Percentiles rank a stretch among this genome's conserved stretches.
Conservation (phyloP, 2,888 invertebrate genomes). For the Eristalis pertinax region DNA sequence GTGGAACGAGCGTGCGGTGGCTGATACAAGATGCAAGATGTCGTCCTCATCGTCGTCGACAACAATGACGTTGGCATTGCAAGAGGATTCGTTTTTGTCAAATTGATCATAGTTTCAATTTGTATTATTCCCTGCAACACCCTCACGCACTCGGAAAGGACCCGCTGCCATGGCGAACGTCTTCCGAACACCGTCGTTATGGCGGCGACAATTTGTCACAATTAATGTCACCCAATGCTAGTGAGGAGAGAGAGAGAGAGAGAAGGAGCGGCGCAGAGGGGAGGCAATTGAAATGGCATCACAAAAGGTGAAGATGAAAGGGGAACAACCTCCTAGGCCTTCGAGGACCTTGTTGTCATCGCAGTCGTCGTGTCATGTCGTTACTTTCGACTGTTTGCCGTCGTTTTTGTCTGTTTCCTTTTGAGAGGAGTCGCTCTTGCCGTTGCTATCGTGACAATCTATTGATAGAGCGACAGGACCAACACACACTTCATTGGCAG, state of each 20-base stretch:
- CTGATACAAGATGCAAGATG: not conserved
- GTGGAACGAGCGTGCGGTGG: no score
- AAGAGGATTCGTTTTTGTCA: not conserved
- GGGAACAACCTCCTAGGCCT: not conserved
- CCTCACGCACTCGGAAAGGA: not conserved
- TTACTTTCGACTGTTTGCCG: constrained; percentile 32
- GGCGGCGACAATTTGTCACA: constrained; percentile 56
- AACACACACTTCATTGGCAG: constrained; percentile 63
- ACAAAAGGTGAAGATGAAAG: constrained; percentile 1
- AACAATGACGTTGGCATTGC: no score
- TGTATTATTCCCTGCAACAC: constrained; percentile 44
- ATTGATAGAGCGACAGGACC: constrained; percentile 48
- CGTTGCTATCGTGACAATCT: constrained; percentile 57
- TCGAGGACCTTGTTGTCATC: constrained; percentile 48
- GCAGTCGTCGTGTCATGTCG: not conserved
- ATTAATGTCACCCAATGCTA: constrained; percentile 53
- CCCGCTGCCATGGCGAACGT: not conserved
- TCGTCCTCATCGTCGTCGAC: not conserved
- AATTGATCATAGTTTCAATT: not conserved
- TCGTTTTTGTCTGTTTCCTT: constrained; percentile 13
- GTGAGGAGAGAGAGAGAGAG: not conserved
- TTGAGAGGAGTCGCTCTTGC: constrained; percentile 10
- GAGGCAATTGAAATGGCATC: constrained; percentile 14
- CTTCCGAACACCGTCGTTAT: constrained; percentile 2
- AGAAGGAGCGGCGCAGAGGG: not conserved